Evolutionary conservation across 2,797 vertebrate species (phyloP).

Genomic region (Leptatherina wallacei): DNA sequence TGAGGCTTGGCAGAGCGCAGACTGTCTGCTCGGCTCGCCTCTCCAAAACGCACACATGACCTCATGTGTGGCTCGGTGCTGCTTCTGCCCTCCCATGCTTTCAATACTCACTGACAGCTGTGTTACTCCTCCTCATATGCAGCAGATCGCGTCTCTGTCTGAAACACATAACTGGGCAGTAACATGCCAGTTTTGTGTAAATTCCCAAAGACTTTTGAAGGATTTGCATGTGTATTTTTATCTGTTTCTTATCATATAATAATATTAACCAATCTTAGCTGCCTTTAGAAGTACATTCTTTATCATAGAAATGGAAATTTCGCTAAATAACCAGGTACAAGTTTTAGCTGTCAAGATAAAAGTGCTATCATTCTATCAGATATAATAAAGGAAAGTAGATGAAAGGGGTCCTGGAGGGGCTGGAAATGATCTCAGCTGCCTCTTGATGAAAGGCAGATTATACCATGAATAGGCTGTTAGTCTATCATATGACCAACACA

Average conservation of each 20-base stretch:
- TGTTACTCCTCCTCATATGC: constrained; percentile 48
- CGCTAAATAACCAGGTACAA: not conserved
- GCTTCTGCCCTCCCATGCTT: constrained; percentile 40
- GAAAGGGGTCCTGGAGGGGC: not conserved
- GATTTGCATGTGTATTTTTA: not conserved
- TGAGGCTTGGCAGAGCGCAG: constrained; percentile 79
- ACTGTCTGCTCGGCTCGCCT: constrained; percentile 36
- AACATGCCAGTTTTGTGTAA: not conserved
- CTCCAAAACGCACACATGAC: constrained; percentile 17
- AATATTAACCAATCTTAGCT: not conserved
- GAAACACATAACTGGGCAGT: not conserved
- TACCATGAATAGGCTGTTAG: not conserved
- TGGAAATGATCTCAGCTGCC: not conserved
- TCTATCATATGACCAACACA: not conserved
- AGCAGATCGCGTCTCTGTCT: not conserved
- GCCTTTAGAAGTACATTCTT: not conserved
- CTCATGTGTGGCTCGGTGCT: constrained; percentile 15
- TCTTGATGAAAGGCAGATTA: not conserved
- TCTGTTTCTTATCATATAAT: not conserved
- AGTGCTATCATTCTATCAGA: no score
- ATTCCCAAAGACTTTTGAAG: not conserved
- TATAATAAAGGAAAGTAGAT: not conserved
- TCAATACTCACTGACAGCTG: constrained; percentile 36
- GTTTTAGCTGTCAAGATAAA: not conserved
- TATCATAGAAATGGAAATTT: not conserved